Base-by-base conservation (phyloP, 2,797 vertebrate species). In the Iguana delicatissima region DNA sequence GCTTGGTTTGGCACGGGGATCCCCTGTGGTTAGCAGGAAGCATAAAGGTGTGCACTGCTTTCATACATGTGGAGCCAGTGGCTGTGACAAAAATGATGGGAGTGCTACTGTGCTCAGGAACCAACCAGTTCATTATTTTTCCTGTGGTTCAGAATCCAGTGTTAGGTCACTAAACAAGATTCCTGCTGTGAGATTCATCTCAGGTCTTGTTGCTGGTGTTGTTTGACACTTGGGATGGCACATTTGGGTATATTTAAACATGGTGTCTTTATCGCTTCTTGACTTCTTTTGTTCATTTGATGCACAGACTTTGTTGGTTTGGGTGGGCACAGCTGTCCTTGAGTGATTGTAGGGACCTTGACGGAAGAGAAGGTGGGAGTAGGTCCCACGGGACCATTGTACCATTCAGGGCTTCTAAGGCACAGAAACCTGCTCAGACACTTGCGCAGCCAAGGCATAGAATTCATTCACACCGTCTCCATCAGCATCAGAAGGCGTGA, bases 21-120 rank as follows among this genome's bases (percentile, higher is more conserved):
- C 2, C 10, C 29, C 0, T 46, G 10, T 12, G 0, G 26, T n/a
- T 8, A 6, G 4, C 13, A 22, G 35, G 22, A 55, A 1, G 26
- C 4, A 20, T 32, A 22, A n/a, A 1, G 3, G 14, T 9, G 12
- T 42, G 6, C 6, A 9, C 20, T 24, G 22, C 59, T 9, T 62
- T 32, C 55, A 7, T n/a, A 16, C 12, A 1, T 46, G 14, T 26
- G 16, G n/a, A 59, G 52, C 55, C 35, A 13, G n/a, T 73, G 50
- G 50, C 50, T 52, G 26, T 13, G 26, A 14, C 13, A 14, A 16
- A 59, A 20, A 18, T 59, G 59, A 20, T 59, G 59, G 9, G 3
- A 14, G 24, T 38, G 13, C 22, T n/a, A 20, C 64, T 12, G 16
- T 24, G 55, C 22, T 24, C 38, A 20, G 0, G 35, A 29, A 6